phyloP scores from a whole-genome alignment of 2,113 vertebrate species.

The Platichthys stellatus region DNA sequence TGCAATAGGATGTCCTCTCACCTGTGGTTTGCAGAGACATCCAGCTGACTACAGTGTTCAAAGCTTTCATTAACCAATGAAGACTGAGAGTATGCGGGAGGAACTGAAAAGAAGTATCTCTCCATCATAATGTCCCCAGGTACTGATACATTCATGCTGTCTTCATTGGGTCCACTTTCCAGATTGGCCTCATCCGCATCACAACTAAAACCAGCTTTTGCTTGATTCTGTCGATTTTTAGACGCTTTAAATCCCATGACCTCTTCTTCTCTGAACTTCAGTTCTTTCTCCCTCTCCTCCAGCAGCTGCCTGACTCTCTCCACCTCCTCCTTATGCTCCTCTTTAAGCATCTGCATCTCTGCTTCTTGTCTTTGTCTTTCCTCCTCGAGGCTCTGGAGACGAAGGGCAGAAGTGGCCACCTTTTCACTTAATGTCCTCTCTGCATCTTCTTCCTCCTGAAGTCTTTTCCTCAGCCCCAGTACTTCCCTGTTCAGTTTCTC shows the following conservation, averaged over 20 bases:
- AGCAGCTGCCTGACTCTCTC: slow-evolving; percentile 62
- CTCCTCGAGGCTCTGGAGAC: slow-evolving; percentile 65
- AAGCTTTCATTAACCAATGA: slow-evolving; percentile 62
- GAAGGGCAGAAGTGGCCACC: slow-evolving; percentile 53
- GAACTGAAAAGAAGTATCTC: slow-evolving; percentile 81
- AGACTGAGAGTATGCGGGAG: slow-evolving; percentile 42
- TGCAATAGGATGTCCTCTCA: slow-evolving; percentile 22
- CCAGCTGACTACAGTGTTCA: slow-evolving; percentile 67
- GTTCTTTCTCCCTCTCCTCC: slow-evolving; percentile 60
- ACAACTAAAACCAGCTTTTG: slow-evolving; percentile 42
- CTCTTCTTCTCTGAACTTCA: slow-evolving; percentile 61
- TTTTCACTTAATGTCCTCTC: slow-evolving; percentile 70
- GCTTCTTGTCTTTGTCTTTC: slow-evolving; percentile 56
- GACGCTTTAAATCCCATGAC: slow-evolving; percentile 51
- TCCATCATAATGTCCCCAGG: slow-evolving; percentile 75
- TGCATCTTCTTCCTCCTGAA: slow-evolving; percentile 66
- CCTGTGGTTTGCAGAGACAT: slow-evolving; percentile 72
- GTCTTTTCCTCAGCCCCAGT: slow-evolving; percentile 73
- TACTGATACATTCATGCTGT: slow-evolving; percentile 35
- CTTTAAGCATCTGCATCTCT: slow-evolving; percentile 57
- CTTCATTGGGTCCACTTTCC: slow-evolving; percentile 38
- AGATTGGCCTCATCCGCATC: slow-evolving; percentile 27
- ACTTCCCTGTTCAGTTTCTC: slow-evolving; percentile 81
- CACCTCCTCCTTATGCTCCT: slow-evolving; percentile 65
- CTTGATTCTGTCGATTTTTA: slow-evolving; percentile 66